These are phyloP conservation scores for Ceratoteleas bidentatus DNA, from an alignment of 1,140 invertebrate species.

Conservation along the genomic window DNA sequence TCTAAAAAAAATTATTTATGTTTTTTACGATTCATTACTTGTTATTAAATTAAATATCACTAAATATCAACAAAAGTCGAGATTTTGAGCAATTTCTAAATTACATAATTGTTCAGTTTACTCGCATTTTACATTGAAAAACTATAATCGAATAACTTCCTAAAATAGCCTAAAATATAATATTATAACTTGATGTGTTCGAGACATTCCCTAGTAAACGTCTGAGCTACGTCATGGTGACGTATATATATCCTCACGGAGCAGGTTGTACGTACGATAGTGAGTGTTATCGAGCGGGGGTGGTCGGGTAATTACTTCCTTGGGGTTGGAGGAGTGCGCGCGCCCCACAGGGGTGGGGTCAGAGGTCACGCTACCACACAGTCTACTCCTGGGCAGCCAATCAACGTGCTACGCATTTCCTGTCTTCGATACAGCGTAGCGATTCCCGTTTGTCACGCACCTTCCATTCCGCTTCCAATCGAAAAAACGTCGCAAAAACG, in stretches of 20 bases:
- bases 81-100: too few species aligned
- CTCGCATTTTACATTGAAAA: too few species aligned
- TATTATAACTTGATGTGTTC: background rate
- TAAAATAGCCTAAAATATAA: background rate
- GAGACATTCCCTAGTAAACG: slow-evolving; percentile 2
- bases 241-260: slow-evolving; percentile 11
- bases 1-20: too few species aligned
- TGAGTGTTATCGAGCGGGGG: slow-evolving; percentile 76
- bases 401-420: slow-evolving; percentile 74
- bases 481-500: slow-evolving; percentile 28
- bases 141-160: too few species aligned
- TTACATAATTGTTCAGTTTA: too few species aligned
- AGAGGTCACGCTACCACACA: slow-evolving; percentile 74
- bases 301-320: slow-evolving; percentile 78
- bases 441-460: slow-evolving; percentile 62
- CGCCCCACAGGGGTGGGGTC: slow-evolving; percentile 76
- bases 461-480: slow-evolving; percentile 38
- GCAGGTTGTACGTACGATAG: slow-evolving; percentile 67
- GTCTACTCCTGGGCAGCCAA: slow-evolving; percentile 74
- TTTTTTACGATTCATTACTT: too few species aligned
- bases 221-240: slow-evolving; percentile 16
- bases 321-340: slow-evolving; percentile 76
- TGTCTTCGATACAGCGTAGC: slow-evolving; percentile 66
- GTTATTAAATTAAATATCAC: too few species aligned
- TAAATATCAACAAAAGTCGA: too few species aligned